Conservation (phyloP, 2,113 vertebrate genomes). For the Copsychus sechellarum region DNA sequence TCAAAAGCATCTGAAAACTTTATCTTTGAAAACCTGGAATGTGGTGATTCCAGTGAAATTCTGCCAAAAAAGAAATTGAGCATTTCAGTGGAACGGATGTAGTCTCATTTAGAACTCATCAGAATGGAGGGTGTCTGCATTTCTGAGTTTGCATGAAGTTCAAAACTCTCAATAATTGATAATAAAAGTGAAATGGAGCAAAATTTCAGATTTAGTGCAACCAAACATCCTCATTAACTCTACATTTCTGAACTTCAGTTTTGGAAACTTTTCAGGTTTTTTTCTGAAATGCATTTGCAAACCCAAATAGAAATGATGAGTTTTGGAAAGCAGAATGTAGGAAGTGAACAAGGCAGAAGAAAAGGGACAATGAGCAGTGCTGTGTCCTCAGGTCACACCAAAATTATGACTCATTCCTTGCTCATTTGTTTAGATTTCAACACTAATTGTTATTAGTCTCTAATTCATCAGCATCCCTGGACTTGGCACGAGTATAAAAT, state of each 20-base stretch:
- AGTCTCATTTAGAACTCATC: background rate
- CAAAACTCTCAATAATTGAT: background rate
- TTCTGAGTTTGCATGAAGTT: background rate
- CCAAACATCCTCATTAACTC: background rate
- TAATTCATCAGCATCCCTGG: background rate
- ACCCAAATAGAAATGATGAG: background rate
- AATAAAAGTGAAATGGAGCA: background rate
- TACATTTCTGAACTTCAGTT: background rate
- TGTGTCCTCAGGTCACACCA: background rate
- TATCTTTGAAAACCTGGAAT: background rate
- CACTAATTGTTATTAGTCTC: background rate
- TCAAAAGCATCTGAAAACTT: background rate
- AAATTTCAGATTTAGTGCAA: background rate
- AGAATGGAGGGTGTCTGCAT: background rate
- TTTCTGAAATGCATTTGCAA: background rate
- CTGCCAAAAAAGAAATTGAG: background rate
- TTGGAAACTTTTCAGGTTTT: background rate
- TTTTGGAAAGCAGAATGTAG: background rate
- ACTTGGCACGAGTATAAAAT: background rate
- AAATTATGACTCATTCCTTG: background rate
- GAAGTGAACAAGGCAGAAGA: background rate
- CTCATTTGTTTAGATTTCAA: background rate
- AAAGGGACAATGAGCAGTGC: background rate
- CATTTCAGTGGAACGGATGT: background rate
- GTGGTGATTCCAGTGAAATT: background rate